Evolutionary conservation across 30 jellyfish, hydroid and myxozoan genomes (phyloP), one percentile per base, ranked within the genome.

Genomic region (Catostylus mosaicus): DNA sequence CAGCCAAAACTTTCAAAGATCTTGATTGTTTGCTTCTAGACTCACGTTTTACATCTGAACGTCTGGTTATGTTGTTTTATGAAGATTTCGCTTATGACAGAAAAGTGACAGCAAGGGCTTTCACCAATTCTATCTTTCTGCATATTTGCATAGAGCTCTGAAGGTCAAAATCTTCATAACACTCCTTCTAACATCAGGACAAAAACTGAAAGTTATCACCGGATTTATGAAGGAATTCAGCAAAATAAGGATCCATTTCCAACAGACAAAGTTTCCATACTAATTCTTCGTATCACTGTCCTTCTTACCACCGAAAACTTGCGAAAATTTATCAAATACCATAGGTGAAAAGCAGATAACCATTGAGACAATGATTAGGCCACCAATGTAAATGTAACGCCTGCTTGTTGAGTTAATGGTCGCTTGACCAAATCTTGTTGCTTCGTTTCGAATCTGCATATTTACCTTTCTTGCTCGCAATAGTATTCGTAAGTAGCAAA

Each of bases 151-250:
- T 3, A 4, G 18, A 23, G 24, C 14, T 18, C 63, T 50, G 24
- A 23, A 50, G 2, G 63, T 50, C 63, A 50, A 16, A 50, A 50
- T 6, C 63, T 50, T 37, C 36, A 37, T 14, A 3, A 68, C 80
- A 16, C 20, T 33, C 45, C 64, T 22, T 68, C 59, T 68, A 2
- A 35, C 56, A 1, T 3, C 30, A 9, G 80, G 80, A n/a, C 59
- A 33, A 45, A 68, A 68, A 7, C n/a, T 68, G 38, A 68, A 57
- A 4, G 88, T 56, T 24, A 77, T 60, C 6, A 66, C 33, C 11
- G 88, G 78, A 34, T 77, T 77, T 2, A 77, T 11, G 29, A 59
- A 30, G 24, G 88, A 77, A 63, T 77, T 77, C 56, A 19, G n/a
- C 52, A 34, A 1, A 0, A 47, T 56, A 59, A 77, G 77, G 27